Percentiles rank a stretch among this genome's conserved stretches.
Conservation (phyloP, 2,888 invertebrate species). For the Deroplatys truncata region DNA sequence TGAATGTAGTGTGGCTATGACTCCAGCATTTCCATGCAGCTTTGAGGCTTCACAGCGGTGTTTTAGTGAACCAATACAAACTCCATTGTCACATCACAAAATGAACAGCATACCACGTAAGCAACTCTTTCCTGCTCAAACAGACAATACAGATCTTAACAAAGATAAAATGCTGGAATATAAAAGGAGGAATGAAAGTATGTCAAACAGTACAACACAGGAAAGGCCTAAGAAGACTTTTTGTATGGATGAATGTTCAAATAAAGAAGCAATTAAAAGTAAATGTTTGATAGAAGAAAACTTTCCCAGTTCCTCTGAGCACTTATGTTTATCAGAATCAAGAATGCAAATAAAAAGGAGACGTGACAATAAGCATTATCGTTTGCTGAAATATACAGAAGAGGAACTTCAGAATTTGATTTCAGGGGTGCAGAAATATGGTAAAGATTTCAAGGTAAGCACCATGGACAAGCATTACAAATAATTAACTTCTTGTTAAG, state of each 20-base stretch:
- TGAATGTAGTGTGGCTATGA: background rate
- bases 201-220: background rate
- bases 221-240: background rate
- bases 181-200: background rate
- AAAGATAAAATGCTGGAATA: background rate
- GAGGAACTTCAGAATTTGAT: constrained; percentile 5
- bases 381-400: background rate
- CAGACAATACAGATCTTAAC: background rate
- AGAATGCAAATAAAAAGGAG: background rate
- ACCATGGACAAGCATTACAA: background rate
- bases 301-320: background rate
- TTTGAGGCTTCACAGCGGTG: background rate
- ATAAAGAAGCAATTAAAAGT: background rate
- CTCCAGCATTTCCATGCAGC: background rate
- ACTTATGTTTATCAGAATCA: background rate
- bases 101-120: background rate
- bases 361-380: background rate
- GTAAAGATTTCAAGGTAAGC: constrained; percentile 14
- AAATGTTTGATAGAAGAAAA: background rate
- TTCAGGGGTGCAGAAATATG: constrained; percentile 4
- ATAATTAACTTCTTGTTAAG: no score
- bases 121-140: background rate
- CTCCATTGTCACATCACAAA: background rate
- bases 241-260: background rate
- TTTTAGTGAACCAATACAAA: background rate